These are phyloP conservation scores for Parauchenoglanis punctatus DNA, from an alignment of 2,797 vertebrate species.

Conservation along the genomic window DNA sequence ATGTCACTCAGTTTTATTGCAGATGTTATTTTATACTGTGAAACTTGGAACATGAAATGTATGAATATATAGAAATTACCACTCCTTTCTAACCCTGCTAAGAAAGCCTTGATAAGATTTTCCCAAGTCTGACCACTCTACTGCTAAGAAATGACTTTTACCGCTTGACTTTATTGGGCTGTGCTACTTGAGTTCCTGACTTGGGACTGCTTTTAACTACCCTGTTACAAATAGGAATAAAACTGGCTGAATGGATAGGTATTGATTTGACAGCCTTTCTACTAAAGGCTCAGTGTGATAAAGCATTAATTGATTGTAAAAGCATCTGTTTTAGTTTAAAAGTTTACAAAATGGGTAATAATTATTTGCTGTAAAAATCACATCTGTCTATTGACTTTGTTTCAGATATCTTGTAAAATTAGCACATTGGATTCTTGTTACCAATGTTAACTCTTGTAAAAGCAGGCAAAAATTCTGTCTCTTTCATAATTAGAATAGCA, in stretches of 20 bases:
- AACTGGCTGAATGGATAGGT: slow-evolving; percentile 1
- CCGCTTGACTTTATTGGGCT: slow-evolving; percentile 18
- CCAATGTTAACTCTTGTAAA: background rate
- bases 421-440: background rate
- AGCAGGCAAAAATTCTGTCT: background rate
- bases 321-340: slow-evolving; percentile 12
- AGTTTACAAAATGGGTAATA: background rate
- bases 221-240: slow-evolving; percentile 17
- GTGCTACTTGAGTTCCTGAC: background rate
- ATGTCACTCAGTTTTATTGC: background rate
- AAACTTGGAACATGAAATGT: background rate
- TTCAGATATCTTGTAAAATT: background rate
- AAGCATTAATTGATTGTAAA: slow-evolving; percentile 1
- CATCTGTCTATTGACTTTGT: background rate
- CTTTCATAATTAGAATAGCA: background rate
- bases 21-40: background rate
- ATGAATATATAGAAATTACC: background rate
- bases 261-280: slow-evolving; percentile 25
- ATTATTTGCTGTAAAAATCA: slow-evolving; percentile 1
- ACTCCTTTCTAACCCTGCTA: background rate
- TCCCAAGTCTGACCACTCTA: slow-evolving; percentile 1
- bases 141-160: slow-evolving; percentile 13
- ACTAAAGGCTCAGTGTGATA: background rate
- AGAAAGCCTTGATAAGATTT: background rate
- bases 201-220: slow-evolving; percentile 26